phyloP scores from a whole-genome alignment of 2,113 vertebrate genomes.

The Saguinus imperator region DNA sequence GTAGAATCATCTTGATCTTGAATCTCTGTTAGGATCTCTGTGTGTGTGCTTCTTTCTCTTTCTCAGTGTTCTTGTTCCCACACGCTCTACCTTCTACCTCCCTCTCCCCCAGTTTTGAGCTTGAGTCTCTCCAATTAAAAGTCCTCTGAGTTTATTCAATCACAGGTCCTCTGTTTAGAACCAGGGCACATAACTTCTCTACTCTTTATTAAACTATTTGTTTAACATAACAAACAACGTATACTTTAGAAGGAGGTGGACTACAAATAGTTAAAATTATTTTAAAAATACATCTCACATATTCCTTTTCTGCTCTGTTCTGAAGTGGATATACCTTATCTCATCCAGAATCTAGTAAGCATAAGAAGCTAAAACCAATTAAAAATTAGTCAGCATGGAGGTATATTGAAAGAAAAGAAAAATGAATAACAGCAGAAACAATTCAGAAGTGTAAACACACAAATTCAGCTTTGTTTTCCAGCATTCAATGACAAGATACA shows the following conservation, averaged over 20 bases:
- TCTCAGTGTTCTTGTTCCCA: fast-evolving
- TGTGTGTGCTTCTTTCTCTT: not conserved
- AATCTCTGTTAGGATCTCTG: not conserved
- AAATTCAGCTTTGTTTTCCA: too few relatives aligned
- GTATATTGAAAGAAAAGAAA: not conserved
- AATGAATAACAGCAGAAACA: not conserved
- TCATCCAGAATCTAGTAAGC: not conserved
- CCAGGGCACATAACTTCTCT: not conserved
- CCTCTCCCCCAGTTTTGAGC: not conserved
- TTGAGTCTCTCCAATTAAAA: not conserved
- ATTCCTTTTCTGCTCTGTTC: not conserved
- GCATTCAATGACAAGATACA: not conserved
- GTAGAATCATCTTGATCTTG: not conserved
- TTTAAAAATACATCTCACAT: not conserved
- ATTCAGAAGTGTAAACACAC: not conserved
- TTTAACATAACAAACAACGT: not conserved
- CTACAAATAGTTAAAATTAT: not conserved
- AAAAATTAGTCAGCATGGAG: not conserved
- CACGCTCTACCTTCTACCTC: not conserved
- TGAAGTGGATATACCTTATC: not conserved
- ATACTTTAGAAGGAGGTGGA: not conserved
- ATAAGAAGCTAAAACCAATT: not conserved
- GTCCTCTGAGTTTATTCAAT: not conserved
- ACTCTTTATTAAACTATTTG: not conserved
- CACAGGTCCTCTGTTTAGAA: not conserved